A percentile compares a stretch with the other conserved stretches of the same genome.
Evolutionary conservation across 2,888 invertebrate genomes (phyloP).

Genomic region (Clostera curtula): DNA sequence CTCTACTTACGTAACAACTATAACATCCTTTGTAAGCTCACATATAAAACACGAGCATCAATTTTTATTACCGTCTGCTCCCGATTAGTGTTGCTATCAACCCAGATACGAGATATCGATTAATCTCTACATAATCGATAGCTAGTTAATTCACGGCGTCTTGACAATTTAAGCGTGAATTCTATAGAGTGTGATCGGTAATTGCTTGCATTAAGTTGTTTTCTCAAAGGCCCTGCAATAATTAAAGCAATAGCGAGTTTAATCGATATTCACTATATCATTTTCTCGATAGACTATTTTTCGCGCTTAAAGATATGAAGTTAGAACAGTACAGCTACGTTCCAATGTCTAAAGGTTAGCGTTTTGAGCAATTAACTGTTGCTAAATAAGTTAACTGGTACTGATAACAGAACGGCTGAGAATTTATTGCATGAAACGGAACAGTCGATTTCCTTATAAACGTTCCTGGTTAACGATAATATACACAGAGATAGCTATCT

Average conservation of each 20-base stretch:
- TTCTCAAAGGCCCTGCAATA: slow-evolving; percentile 29
- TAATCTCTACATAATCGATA: slow-evolving; percentile 21
- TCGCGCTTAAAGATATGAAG: too few species aligned
- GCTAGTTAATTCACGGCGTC: slow-evolving; percentile 13
- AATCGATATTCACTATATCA: too few species aligned
- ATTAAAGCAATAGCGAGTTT: slow-evolving; percentile 29
- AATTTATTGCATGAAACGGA: slow-evolving; percentile 19
- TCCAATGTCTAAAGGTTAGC: slow-evolving; percentile 29
- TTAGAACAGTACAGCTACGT: slow-evolving; percentile 31
- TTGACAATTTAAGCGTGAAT: slow-evolving; percentile 17
- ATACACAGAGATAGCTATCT: slow-evolving; percentile 17
- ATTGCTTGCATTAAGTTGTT: slow-evolving; percentile 37
- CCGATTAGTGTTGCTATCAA: slow-evolving; percentile 13
- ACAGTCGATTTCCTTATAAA: slow-evolving; percentile 12
- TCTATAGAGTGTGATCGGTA: slow-evolving; percentile 22
- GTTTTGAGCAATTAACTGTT: slow-evolving; percentile 37
- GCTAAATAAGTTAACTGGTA: slow-evolving; percentile 28
- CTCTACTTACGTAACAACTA: slow-evolving; percentile 10
- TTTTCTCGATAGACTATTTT: too few species aligned
- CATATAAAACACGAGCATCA: slow-evolving; percentile 16
- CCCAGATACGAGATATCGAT: slow-evolving; percentile 13
- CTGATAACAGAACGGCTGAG: slow-evolving; percentile 26
- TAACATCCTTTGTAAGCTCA: slow-evolving; percentile 16
- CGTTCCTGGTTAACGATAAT: slow-evolving; percentile 16
- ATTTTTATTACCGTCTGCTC: slow-evolving; percentile 17